Conservation (phyloP, 2,888 invertebrate species). For the Patella caerulea region DNA sequence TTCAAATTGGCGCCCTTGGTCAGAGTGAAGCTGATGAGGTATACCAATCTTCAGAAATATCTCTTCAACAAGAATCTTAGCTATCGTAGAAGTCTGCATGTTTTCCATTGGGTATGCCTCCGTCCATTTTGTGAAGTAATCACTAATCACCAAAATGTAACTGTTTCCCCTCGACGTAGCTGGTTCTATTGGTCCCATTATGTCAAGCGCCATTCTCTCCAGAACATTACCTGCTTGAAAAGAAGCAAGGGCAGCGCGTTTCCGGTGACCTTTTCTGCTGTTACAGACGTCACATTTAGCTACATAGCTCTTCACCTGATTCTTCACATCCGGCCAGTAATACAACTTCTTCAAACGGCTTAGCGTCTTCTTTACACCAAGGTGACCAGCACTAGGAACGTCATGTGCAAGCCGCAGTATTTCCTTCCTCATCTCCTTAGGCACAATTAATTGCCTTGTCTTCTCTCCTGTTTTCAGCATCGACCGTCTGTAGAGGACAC, state of each 20-base stretch:
- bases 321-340: not conserved
- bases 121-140: not conserved
- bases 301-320: not conserved
- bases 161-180: constrained; percentile 25
- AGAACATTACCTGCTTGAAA: constrained; percentile 28
- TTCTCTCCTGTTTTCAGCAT: too few relatives aligned
- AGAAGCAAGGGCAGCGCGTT: not conserved
- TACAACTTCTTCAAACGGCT: not conserved
- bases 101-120: not conserved
- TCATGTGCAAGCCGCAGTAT: not conserved
- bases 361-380: not conserved
- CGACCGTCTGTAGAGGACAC: too few relatives aligned
- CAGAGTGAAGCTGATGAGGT: constrained; percentile 30
- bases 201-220: constrained; percentile 31
- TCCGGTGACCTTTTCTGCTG: not conserved
- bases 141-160: not conserved
- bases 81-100: constrained; percentile 19
- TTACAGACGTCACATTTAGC: not conserved
- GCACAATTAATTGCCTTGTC: too few relatives aligned
- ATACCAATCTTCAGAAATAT: constrained; percentile 30
- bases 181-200: constrained; percentile 26
- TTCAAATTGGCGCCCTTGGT: constrained; percentile 35
- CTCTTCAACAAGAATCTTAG: constrained; percentile 26
- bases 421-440: not conserved
- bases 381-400: not conserved